These are phyloP conservation scores for Ferdinandea cuprea DNA, from an alignment of 2,888 invertebrate species.

Conservation along the genomic window DNA sequence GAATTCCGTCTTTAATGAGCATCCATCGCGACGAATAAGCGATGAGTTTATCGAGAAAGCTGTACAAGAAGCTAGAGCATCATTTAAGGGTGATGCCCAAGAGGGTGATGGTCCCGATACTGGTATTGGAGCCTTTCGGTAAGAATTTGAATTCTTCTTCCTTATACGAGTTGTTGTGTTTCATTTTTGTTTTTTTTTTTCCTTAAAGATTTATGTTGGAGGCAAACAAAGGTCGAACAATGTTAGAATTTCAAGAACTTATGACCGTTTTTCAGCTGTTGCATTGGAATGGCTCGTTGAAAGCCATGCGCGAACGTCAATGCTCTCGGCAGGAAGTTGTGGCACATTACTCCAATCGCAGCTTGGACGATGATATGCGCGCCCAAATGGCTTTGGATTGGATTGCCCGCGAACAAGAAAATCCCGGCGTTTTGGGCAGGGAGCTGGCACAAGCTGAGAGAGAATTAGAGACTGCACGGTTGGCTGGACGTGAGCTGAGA, in stretches of 20 bases:
- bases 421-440: conserved; percentile 89
- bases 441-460: conserved; percentile 93
- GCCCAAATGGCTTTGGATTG: conserved; percentile 98
- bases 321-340: conserved; percentile 96
- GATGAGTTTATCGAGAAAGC: conserved; percentile 97
- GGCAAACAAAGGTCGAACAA: conserved; percentile 94
- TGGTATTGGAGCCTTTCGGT: conserved; percentile 89
- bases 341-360: conserved; percentile 95
- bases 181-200: not conserved
- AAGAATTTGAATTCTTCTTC: not conserved
- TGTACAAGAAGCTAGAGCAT: conserved; percentile 94
- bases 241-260: conserved; percentile 97
- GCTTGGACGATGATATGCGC: conserved; percentile 97
- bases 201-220: conserved; percentile 87
- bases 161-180: not conserved
- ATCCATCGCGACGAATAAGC: conserved; percentile 95
- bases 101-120: conserved; percentile 88
- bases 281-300: conserved; percentile 98
- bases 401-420: conserved; percentile 92
- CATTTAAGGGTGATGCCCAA: conserved; percentile 88
- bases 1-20: conserved; percentile 98
- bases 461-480: conserved; percentile 92
- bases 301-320: conserved; percentile 97
- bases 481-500: conserved; percentile 94
- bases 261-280: conserved; percentile 98